These are phyloP conservation scores for Nesospiza acunhae DNA, from an alignment of 2,113 vertebrate genomes.

Conservation along the genomic window DNA sequence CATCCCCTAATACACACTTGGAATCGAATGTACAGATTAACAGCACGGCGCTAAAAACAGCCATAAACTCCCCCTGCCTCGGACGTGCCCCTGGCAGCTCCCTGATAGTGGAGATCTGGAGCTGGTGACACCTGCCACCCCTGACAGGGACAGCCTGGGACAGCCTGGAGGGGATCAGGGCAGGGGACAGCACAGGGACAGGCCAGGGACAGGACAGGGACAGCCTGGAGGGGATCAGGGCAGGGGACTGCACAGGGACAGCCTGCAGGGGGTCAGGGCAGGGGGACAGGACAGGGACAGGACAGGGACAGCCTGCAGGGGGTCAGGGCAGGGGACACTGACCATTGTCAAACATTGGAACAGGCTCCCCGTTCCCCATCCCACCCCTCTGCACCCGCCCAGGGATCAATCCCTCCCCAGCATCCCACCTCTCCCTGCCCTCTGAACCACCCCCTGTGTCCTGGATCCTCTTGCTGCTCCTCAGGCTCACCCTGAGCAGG, in stretches of 20 bases:
- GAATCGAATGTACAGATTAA: conserved; percentile 3
- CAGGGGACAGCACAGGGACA: not conserved
- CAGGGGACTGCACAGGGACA: not conserved
- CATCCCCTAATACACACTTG: conserved; percentile 20
- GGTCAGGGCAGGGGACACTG: not conserved
- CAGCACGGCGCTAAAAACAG: not conserved
- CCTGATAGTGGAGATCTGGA: accelerated
- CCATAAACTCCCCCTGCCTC: not conserved
- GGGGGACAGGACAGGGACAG: too few species aligned
- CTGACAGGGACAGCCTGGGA: accelerated
- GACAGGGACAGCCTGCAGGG: too few species aligned
- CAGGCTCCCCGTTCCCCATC: not conserved
- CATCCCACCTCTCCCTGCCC: not conserved
- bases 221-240: not conserved
- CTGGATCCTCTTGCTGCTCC: not conserved
- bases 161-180: not conserved
- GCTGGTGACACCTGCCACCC: not conserved
- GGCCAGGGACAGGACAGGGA: too few species aligned
- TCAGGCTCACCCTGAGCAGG: not conserved
- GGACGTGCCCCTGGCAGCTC: not conserved
- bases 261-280: too few species aligned
- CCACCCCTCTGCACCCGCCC: not conserved
- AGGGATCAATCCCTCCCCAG: not conserved
- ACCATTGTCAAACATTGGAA: not conserved
- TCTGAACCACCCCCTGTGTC: accelerated